Percentiles rank a stretch among this genome's conserved stretches.
Evolutionary conservation across 2,888 invertebrate species (phyloP).

Genomic region (Leucozona laternaria): DNA sequence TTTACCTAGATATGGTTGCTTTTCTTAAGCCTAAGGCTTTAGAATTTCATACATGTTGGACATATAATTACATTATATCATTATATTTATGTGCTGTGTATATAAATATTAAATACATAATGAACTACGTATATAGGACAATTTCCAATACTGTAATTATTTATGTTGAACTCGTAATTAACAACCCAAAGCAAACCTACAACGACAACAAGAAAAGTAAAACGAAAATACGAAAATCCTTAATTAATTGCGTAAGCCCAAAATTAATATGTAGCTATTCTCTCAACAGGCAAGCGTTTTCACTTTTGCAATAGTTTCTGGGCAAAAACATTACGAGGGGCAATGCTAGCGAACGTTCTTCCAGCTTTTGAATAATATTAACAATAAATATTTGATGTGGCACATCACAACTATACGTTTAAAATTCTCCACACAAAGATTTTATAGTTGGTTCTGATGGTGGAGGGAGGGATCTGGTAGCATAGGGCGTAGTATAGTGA

Average conservation of each 20-base stretch:
- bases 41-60: no score
- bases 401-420: constrained; percentile 39
- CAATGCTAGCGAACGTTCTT: constrained; percentile 6
- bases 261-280: constrained; percentile 48
- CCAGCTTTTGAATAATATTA: constrained; percentile 64
- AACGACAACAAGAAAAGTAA: constrained; percentile 39
- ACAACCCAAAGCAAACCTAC: constrained; percentile 42
- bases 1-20: no score
- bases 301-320: constrained; percentile 54
- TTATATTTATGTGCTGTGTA: neutral
- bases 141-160: constrained; percentile 59
- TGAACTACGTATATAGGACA: constrained; percentile 41
- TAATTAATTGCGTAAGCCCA: constrained; percentile 63
- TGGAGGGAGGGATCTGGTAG: neutral
- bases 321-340: constrained; percentile 32
- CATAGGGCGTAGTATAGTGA: neutral
- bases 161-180: constrained; percentile 65
- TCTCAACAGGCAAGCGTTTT: constrained; percentile 43
- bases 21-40: neutral
- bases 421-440: constrained; percentile 30
- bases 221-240: constrained; percentile 66
- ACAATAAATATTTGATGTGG: constrained; percentile 67
- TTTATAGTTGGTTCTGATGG: neutral
- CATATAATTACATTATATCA: neutral
- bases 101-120: neutral